Base-by-base conservation (phyloP, 2,888 invertebrate genomes). In the Lobophora halterata region DNA sequence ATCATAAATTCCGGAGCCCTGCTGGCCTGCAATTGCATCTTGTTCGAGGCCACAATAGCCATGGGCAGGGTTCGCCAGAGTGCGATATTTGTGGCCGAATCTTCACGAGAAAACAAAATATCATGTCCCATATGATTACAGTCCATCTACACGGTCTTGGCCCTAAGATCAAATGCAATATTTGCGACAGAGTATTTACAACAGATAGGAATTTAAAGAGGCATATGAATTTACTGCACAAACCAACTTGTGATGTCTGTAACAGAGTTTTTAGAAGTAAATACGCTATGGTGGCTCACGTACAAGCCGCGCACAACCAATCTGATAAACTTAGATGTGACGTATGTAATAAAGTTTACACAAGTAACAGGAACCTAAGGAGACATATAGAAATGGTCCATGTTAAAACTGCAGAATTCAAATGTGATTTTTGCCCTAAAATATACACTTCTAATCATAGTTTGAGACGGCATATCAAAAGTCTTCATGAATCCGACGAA, bases 51-150 rank as follows among this genome's bases (percentile, higher is more conserved):
- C 83, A 85, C 37, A 85, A 85, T 19, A 55, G 66, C 0, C 60
- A 61, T 8, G 53, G 58, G 0, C 68, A 79, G 25, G 61, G 75
- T 0, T 69, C 61, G 3, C 83, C 85, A 0, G 82, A 85, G 48
- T 85, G 83, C 12, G 82, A 83, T 11, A 18, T 79, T 0, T 85
- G 83, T 11, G 82, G 83, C 0, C 49, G 79, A 3, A 71, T 79
- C 0, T 83, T 83, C 18, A 74, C 75, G 0, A 63, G 83, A 33
- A 82, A 79, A 54, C 79, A 80, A 21, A 83, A 80, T n/a, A 72
- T 83, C 0, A 63, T 61, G 1, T 77, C 80, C 0, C 83, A 85
- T 10, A 83, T 85, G 80, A 65, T 74, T 0, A 79, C 79, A 0
- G 73, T 77, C 0, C 83, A 83, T 44, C 41, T 79, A 0, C 76